Evolutionary conservation across 2,888 invertebrate genomes (phyloP), one percentile per base, ranked within the genome.

Genomic region (Ophion ventricosus): DNA sequence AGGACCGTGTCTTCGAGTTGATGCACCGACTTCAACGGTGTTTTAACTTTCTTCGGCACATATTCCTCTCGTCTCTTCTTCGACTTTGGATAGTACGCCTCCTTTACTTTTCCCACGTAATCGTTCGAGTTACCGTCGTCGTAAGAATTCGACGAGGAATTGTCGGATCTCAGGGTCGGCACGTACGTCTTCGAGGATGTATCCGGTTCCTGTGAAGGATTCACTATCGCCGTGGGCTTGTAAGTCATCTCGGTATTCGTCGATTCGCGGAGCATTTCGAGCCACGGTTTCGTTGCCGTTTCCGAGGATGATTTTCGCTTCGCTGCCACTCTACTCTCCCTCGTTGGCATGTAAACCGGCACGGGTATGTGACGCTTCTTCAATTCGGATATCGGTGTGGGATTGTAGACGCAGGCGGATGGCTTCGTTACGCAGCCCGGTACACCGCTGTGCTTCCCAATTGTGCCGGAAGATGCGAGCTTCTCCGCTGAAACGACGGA

Each of bases 381-480:
- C 43, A 96, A 92, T 92, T 96, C 95, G 0, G 95, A 93, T 90
- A 96, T 96, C 0, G 96, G 96, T 1, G 96, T 96, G 29, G 96
- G 96, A 90, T 95, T 96, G 89, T 96, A 96, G 26, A 92, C 91
- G 63, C 91, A 92, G 10, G 90, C 84, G 3, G 88, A 86, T 1
- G 91, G 85, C 59, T 90, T 91, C 0, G 88, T 87, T 20, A 91
- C 88, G 23, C 90, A 83, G n/a, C 92, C 87, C 10, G 93, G 91
- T 25, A 91, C 89, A 10, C 89, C 85, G 4, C 85, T 61, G 67
- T 88, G 87, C 76, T 89, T 88, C 3, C 90, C 88, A 23, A 87
- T 78, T 0, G 87, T 72, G 17, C 29, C 72, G 3, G 25, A 26
- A 8, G 20, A 73, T 23, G 35, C 74, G 5, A 64, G 25, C 43